These are phyloP conservation scores for Lordiphosa andalusiaca DNA, from an alignment of 2,888 invertebrate genomes.

Conservation along the genomic window DNA sequence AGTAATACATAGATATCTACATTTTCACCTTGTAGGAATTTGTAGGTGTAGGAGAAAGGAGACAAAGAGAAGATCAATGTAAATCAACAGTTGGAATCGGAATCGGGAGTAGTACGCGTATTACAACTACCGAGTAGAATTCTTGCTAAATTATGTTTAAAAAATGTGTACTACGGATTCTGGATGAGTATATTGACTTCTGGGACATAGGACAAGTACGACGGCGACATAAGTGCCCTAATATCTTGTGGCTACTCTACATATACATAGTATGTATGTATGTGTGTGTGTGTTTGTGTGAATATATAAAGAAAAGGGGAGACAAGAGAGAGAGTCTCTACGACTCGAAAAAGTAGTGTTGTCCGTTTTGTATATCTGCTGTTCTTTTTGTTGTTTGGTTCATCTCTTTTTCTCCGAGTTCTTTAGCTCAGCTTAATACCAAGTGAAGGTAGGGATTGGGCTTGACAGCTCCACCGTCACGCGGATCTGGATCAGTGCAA, in stretches of 20 bases:
- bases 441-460: slow-evolving; percentile 90
- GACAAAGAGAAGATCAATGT: slow-evolving; percentile 24
- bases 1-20: slow-evolving; percentile 64
- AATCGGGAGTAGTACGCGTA: slow-evolving; percentile 18
- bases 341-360: slow-evolving; percentile 62
- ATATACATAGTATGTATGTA: not conserved
- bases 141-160: slow-evolving; percentile 55
- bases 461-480: slow-evolving; percentile 83
- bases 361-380: slow-evolving; percentile 63
- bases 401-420: slow-evolving; percentile 77
- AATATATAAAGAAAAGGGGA: not conserved
- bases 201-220: slow-evolving; percentile 50
- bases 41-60: slow-evolving; percentile 50
- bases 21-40: slow-evolving; percentile 70
- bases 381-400: slow-evolving; percentile 22
- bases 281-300: too few species aligned
- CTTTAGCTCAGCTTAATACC: slow-evolving; percentile 89
- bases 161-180: slow-evolving; percentile 50
- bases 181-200: slow-evolving; percentile 52
- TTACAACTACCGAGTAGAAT: slow-evolving; percentile 42
- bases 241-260: slow-evolving; percentile 41
- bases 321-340: slow-evolving; percentile 26
- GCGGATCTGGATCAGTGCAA: slow-evolving; percentile 66
- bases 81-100: slow-evolving; percentile 17
- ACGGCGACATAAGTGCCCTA: slow-evolving; percentile 57